Percentiles rank a stretch among this genome's conserved stretches.
phyloP scores from a whole-genome alignment of 2,113 vertebrate species.

The Tamias sibiricus region DNA sequence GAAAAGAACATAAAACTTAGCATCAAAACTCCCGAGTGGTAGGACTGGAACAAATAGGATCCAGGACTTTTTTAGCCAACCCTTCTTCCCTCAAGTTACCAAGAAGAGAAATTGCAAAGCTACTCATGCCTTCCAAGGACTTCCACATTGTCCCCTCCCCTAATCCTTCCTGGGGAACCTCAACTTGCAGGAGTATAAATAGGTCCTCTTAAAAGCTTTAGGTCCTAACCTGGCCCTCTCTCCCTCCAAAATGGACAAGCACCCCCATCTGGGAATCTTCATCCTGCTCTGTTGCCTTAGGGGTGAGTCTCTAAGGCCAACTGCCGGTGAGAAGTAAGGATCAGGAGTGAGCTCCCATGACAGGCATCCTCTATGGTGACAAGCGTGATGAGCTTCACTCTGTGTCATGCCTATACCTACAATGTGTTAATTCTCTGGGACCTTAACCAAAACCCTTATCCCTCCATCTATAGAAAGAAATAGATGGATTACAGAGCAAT shows the following conservation, averaged over 20 bases:
- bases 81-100: neutral
- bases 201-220: neutral
- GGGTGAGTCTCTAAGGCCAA: neutral
- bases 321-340: neutral
- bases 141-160: constrained; percentile 41
- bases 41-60: neutral
- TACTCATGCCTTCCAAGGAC: neutral
- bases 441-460: neutral
- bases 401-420: neutral
- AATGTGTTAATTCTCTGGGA: neutral
- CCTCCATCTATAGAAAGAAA: neutral
- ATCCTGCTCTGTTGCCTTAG: constrained; percentile 46
- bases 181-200: constrained; percentile 55
- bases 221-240: neutral
- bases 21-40: neutral
- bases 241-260: constrained; percentile 56
- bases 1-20: neutral
- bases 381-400: neutral
- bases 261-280: neutral
- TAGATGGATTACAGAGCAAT: neutral
- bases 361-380: neutral
- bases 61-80: neutral
- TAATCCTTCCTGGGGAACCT: neutral
- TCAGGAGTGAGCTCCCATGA: neutral
- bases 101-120: neutral